These are phyloP conservation scores for Aphidoletes aphidimyza DNA, from an alignment of 2,888 invertebrate genomes.

Conservation along the genomic window DNA sequence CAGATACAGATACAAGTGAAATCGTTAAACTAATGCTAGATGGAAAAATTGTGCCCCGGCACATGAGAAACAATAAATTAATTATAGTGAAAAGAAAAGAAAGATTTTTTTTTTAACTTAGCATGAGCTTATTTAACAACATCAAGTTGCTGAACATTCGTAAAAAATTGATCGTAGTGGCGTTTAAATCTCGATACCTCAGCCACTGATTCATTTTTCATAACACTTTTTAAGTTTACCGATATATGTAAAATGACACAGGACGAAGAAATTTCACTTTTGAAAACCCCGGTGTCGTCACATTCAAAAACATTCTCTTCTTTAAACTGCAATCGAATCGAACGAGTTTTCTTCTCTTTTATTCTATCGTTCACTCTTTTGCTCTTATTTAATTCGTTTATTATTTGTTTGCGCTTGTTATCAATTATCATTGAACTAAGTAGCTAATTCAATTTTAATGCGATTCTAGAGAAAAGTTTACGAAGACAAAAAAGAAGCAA, in stretches of 20 bases:
- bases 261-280: not conserved
- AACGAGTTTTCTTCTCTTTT: not conserved
- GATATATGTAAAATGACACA: not conserved
- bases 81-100: not conserved
- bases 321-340: not conserved
- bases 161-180: too few relatives aligned
- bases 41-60: too few relatives aligned
- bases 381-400: not conserved
- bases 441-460: conserved; percentile 38
- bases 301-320: not conserved
- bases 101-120: not conserved
- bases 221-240: too few relatives aligned
- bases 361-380: not conserved
- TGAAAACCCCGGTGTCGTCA: not conserved
- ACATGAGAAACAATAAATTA: not conserved
- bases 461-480: not conserved
- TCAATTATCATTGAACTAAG: conserved; percentile 38
- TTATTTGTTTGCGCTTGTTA: not conserved
- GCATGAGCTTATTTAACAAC: conserved; percentile 13
- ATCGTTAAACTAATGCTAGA: not conserved
- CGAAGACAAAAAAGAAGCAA: not conserved
- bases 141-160: conserved; percentile 11
- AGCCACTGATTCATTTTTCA: too few relatives aligned
- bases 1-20: not conserved
- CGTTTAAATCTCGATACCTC: too few relatives aligned